These are phyloP conservation scores for Pyrocephalus nanus DNA, from an alignment of 2,797 vertebrate species.

Conservation along the genomic window DNA sequence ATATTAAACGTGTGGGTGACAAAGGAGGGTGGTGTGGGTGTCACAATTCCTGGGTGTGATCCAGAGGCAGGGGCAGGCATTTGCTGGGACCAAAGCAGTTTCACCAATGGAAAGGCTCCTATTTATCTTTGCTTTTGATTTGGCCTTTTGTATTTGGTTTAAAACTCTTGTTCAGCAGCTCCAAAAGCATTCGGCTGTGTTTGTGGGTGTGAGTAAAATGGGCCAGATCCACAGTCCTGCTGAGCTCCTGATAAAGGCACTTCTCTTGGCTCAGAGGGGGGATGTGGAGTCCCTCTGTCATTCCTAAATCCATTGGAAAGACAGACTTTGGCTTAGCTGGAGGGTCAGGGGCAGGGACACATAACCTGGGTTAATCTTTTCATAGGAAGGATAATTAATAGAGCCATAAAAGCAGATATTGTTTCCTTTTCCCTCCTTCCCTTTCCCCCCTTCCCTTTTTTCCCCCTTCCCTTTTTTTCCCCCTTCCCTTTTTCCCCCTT, in stretches of 20 bases:
- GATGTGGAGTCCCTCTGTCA: fast-evolving
- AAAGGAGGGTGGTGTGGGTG: fast-evolving
- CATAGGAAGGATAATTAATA: background rate
- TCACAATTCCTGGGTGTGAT: background rate
- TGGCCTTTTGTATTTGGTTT: background rate
- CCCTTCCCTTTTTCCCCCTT: no score
- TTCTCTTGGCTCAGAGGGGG: background rate
- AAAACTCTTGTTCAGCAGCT: background rate
- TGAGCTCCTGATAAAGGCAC: background rate
- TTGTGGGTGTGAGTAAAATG: background rate
- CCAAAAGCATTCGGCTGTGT: background rate
- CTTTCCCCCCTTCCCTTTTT: no score
- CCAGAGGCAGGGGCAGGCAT: background rate
- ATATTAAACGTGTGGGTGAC: background rate
- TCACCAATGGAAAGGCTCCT: background rate
- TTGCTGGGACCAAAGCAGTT: background rate
- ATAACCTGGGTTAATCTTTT: background rate
- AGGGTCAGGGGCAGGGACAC: background rate
- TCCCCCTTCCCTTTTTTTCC: no score
- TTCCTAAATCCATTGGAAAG: background rate
- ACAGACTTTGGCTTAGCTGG: background rate
- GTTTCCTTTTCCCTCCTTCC: no score
- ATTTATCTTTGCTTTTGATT: background rate
- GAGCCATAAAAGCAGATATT: no score
- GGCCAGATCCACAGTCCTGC: background rate